Base-by-base conservation (phyloP, 1,140 invertebrate species). In the Drosophila tani region DNA sequence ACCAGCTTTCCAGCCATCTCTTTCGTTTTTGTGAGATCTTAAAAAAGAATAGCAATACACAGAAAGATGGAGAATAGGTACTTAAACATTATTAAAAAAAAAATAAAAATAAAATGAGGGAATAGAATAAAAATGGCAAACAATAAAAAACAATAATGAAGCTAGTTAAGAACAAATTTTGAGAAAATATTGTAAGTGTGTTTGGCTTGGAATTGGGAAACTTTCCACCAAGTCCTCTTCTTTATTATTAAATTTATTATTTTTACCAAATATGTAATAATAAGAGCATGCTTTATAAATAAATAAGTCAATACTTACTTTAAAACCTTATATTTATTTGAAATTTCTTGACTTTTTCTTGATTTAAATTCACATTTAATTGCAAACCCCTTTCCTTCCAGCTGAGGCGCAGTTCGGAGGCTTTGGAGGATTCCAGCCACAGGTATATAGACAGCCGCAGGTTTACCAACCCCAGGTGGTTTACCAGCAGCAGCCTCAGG, bases 141-240 rank as follows among this genome's bases (percentile, higher is more conserved):
- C 35, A 17, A 19, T 40, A 56, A 32, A 51, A 2, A 51, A 45
- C 8, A 58, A 49, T 40, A 49, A 38, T 1, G 11, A 24, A 27
- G 15, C 35, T 46, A 38, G 62, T 68, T 53, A 27, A 60, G 49
- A 86, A 82, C 79, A 85, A 82, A 82, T 85, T 85, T 86, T 43
- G 49, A 58, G 15, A 60, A 56, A 38, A 56, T 32, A 82, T 81
- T 80, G 80, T 67, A 62, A 80, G 82, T 79, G 75, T 81, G 68
- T 81, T 83, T 80, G 70, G 65, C 69, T 84, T 69, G 66, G 64
- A 80, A 19, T 32, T 32, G n/a, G 1, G 17, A n/a, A 69, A 69
- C 41, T 70, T 70, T 70, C 32, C 40, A 40, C 12, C 21, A 5
- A 60, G 46, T 27, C 32, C 19, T 17, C 38, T 58, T 3, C 35